Evolutionary conservation across 2,113 vertebrate species (phyloP).

Genomic region (Clupea harengus): DNA sequence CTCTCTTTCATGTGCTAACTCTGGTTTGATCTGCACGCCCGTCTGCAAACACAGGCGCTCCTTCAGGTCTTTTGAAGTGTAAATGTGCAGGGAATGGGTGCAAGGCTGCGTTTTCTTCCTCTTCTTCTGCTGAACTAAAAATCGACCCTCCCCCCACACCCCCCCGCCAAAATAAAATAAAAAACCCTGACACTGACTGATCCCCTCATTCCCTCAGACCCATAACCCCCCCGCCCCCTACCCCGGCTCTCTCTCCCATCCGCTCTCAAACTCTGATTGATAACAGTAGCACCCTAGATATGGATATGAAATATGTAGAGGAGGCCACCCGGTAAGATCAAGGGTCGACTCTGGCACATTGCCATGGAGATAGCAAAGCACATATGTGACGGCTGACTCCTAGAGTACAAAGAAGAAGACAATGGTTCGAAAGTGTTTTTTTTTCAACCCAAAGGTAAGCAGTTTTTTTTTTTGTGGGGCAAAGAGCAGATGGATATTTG

Average conservation of each 20-base stretch:
- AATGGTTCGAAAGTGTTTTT: slow-evolving; percentile 21
- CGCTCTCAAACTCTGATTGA: slow-evolving; percentile 1
- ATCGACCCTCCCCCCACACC: not conserved
- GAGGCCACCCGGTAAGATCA: slow-evolving; percentile 16
- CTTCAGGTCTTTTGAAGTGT: slow-evolving; percentile 43
- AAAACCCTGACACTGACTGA: slow-evolving; percentile 2
- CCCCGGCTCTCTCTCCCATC: not conserved
- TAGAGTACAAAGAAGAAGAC: slow-evolving; percentile 6
- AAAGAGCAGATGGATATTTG: not conserved
- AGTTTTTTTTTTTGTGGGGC: no score
- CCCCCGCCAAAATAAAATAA: not conserved
- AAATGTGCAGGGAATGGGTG: slow-evolving; percentile 22
- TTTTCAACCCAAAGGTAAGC: no score
- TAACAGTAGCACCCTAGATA: slow-evolving; percentile 16
- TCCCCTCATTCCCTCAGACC: not conserved
- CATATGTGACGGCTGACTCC: not conserved
- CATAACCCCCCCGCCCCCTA: not conserved
- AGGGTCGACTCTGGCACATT: slow-evolving; percentile 7
- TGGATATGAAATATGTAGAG: slow-evolving; percentile 33
- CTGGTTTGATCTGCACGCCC: slow-evolving; percentile 35
- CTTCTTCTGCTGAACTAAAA: not conserved
- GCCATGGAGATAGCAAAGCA: slow-evolving; percentile 23
- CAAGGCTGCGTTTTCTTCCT: not conserved
- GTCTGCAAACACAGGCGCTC: slow-evolving; percentile 39
- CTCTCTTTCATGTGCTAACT: slow-evolving; percentile 45